These are phyloP conservation scores for Tetraodon nigroviridis DNA, from an alignment of 2,113 vertebrate species.

Conservation along the genomic window DNA sequence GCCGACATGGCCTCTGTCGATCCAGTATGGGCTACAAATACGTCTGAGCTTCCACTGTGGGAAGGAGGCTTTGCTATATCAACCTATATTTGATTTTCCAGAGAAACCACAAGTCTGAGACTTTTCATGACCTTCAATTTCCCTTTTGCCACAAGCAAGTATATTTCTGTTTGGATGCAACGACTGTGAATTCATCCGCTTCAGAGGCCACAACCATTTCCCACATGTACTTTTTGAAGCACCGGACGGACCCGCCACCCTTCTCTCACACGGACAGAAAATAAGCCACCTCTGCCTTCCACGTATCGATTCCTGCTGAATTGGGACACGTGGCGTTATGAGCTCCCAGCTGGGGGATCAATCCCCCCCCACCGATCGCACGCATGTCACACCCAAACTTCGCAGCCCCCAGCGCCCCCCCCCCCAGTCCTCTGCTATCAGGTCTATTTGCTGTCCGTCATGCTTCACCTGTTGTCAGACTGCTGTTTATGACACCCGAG, in stretches of 20 bases:
- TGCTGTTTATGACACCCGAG: slow-evolving; percentile 20
- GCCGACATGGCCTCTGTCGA: too few species aligned
- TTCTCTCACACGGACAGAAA: slow-evolving; percentile 24
- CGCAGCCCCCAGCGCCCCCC: neutral
- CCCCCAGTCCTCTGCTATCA: slow-evolving; percentile 13
- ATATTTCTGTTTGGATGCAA: too few species aligned
- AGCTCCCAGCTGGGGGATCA: slow-evolving; percentile 28
- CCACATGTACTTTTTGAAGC: too few species aligned
- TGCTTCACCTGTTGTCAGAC: slow-evolving; percentile 18
- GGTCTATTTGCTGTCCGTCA: slow-evolving; percentile 1
- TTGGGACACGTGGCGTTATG: slow-evolving; percentile 25
- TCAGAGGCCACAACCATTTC: too few species aligned
- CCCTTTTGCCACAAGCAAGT: too few species aligned
- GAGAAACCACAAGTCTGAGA: too few species aligned
- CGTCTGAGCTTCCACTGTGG: too few species aligned
- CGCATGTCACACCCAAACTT: slow-evolving; percentile 1
- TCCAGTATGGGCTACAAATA: too few species aligned
- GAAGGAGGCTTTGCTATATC: too few species aligned
- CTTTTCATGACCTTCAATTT: too few species aligned
- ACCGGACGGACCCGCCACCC: neutral
- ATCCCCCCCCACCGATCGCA: slow-evolving; percentile 25
- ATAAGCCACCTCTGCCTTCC: slow-evolving; percentile 17
- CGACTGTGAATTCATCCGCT: too few species aligned
- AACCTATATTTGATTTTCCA: too few species aligned
- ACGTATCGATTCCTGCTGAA: slow-evolving; percentile 45